Evolutionary conservation across 92 coral and sea anemone genomes (phyloP).

Genomic region (Palythoa heliodiscus): DNA sequence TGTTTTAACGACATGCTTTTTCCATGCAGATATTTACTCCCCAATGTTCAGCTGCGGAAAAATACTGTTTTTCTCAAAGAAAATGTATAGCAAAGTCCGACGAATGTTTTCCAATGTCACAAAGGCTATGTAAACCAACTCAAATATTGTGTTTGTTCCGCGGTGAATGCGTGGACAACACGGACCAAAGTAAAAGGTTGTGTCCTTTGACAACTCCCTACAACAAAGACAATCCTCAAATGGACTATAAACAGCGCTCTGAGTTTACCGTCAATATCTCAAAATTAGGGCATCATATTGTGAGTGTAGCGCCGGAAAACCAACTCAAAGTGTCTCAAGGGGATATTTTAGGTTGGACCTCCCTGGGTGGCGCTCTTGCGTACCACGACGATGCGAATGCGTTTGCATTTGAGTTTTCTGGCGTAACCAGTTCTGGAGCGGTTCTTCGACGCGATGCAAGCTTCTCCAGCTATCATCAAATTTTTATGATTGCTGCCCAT

Average conservation of each 20-base stretch:
- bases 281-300: slow-evolving; percentile 75
- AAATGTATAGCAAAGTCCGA: slow-evolving; percentile 55
- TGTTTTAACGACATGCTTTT: not conserved
- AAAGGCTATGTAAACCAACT: slow-evolving; percentile 50
- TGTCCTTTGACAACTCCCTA: slow-evolving; percentile 60
- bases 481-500: slow-evolving; percentile 79
- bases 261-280: slow-evolving; percentile 60
- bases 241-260: slow-evolving; percentile 73
- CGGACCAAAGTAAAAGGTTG: slow-evolving; percentile 53
- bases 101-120: slow-evolving; percentile 43
- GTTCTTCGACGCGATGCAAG: slow-evolving; percentile 56
- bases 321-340: slow-evolving; percentile 60
- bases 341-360: slow-evolving; percentile 82
- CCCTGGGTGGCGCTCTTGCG: slow-evolving; percentile 77
- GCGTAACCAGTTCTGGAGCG: slow-evolving; percentile 51
- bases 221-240: slow-evolving; percentile 61
- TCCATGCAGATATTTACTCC: slow-evolving; percentile 68
- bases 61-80: slow-evolving; percentile 68
- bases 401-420: slow-evolving; percentile 62
- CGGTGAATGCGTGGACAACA: slow-evolving; percentile 62
- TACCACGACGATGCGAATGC: slow-evolving; percentile 53
- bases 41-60: slow-evolving; percentile 56
- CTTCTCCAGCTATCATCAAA: slow-evolving; percentile 58
- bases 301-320: slow-evolving; percentile 48
- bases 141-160: slow-evolving; percentile 68